Evolutionary conservation across 2,888 invertebrate genomes (phyloP), one percentile per base, ranked within the genome.

Genomic region (Listrodromus nycthemerus): DNA sequence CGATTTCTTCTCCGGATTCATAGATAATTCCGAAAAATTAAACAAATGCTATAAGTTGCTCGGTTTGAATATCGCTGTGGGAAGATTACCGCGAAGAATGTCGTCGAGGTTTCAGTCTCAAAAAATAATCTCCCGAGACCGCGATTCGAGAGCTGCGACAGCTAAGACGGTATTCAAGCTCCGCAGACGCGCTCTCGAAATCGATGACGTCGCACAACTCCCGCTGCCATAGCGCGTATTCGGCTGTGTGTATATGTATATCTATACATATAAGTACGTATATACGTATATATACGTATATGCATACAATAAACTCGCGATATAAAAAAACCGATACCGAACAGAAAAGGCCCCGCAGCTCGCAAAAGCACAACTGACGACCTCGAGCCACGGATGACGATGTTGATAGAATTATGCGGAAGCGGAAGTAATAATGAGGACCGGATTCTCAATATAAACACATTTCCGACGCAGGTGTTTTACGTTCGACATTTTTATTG

Each of bases 341-440:
- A 24, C 55, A 27, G 58, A 69, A 65, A 48, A 27, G 16, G 16
- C 5, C 24, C 66, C 69, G 61, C 77, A 55, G 69, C 69, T 55
- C 58, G 58, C 63, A 65, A 66, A 50, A 45, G 45, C 52, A 52
- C 67, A 33, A 63, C 61, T 24, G 21, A 27, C 30, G 41, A 69
- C 71, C 61, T 16, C 66, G 58, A 71, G 82, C 71, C 77, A 66
- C 76, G 71, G 73, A 19, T n/a, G 71, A 85, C 80, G 78, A 83
- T 75, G 77, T 86, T 86, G 80, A 84, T 82, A 83, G 63, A 83
- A 86, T 84, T 81, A 81, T 85, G 83, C 79, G 87, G 78, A 84
- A 84, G 85, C 81, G 85, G 84, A 87, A 88, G 85, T 88, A 87
- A 88, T 86, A 86, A 87, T 74, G 85, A 83, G 61, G 61, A 61